These are phyloP conservation scores for Tromatobia lineatoria DNA, from an alignment of 2,888 invertebrate genomes.

Conservation along the genomic window DNA sequence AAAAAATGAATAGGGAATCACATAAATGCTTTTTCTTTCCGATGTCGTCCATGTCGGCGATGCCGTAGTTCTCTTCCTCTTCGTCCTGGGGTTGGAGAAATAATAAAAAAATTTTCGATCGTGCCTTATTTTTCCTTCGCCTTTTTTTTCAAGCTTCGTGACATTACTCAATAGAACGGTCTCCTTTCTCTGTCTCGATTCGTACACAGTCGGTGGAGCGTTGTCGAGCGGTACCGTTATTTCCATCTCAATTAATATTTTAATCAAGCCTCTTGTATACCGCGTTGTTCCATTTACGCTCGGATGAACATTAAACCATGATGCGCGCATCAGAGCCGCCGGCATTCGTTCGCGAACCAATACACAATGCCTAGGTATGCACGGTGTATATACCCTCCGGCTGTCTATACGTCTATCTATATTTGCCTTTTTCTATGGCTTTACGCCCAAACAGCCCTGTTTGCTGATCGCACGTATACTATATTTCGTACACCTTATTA, in stretches of 20 bases:
- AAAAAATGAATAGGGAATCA: conserved; percentile 1
- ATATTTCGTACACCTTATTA: conserved; percentile 1
- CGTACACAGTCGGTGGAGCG: conserved; percentile 60
- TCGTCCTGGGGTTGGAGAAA: conserved; percentile 2
- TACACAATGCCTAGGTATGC: conserved; percentile 62
- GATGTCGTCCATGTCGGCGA: conserved; percentile 16
- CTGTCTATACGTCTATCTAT: not conserved
- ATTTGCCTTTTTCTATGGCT: conserved; percentile 10
- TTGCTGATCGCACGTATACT: conserved; percentile 10
- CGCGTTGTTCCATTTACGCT: conserved; percentile 84
- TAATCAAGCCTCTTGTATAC: conserved; percentile 84
- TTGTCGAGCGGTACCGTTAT: conserved; percentile 82
- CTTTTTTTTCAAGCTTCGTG: conserved; percentile 52
- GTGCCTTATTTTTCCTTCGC: conserved; percentile 19
- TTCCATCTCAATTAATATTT: conserved; percentile 86
- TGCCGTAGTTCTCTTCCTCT: not conserved
- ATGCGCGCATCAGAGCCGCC: conserved; percentile 66
- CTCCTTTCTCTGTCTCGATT: conserved; percentile 46
- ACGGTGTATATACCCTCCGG: not conserved
- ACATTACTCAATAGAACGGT: conserved; percentile 63
- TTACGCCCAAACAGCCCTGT: conserved; percentile 23
- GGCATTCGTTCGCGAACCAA: conserved; percentile 66
- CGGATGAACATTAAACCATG: conserved; percentile 69
- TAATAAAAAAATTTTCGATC: conserved; percentile 63
- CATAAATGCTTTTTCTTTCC: conserved; percentile 37